Base-by-base conservation (phyloP, 2,888 invertebrate genomes). In the Hirudinaria manillensis region DNA sequence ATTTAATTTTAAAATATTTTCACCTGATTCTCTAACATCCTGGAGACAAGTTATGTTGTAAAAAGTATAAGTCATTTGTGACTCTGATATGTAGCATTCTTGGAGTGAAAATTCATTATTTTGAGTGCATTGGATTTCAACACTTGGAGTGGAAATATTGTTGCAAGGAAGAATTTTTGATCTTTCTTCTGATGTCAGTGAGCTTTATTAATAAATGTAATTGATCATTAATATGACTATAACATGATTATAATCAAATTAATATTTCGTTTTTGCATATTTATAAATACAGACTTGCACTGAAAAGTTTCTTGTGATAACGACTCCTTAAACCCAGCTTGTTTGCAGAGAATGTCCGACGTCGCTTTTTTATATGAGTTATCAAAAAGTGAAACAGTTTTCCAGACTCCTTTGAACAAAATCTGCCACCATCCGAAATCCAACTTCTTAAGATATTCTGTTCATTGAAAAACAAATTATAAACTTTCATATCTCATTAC, bases 391-490 rank as follows among this genome's bases (percentile, higher is more conserved):
- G 24, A 36, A 16, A 74, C 6, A 0, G 67, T 66, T 27, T 29
- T 66, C 74, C 74, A 74, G n/a, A 38, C 32, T 34, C 45, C 45
- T 0, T 74, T 3, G 2, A 36, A 19, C 3, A 13, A 24, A 19
- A 66, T 29, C 29, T 65, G 45, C 74, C 74, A 74, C 74, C 74
- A 74, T n/a, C 65, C 67, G 27, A 45, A 45, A 0, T 74, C 74
- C 7, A 27, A 27, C 3, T 36, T 61, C 21, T 29, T 45, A 21
- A 74, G 34, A 45, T 10, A 24, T 2, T 74, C 74, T 74, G 29
- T 45, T 65, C n/a, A 74, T 34, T 36, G 24, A 32, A 51, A 34
- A 51, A 36, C 2, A 61, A 3, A 61, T 61, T 61, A 27, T 16
- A 19, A 29, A 24, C 10, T 61, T 16, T 19, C 10, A 13, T 34